A percentile compares a stretch with the other conserved stretches of the same genome.
These are phyloP conservation scores for Leptura quadrifasciata DNA, from an alignment of 2,888 invertebrate species.

Conservation along the genomic window DNA sequence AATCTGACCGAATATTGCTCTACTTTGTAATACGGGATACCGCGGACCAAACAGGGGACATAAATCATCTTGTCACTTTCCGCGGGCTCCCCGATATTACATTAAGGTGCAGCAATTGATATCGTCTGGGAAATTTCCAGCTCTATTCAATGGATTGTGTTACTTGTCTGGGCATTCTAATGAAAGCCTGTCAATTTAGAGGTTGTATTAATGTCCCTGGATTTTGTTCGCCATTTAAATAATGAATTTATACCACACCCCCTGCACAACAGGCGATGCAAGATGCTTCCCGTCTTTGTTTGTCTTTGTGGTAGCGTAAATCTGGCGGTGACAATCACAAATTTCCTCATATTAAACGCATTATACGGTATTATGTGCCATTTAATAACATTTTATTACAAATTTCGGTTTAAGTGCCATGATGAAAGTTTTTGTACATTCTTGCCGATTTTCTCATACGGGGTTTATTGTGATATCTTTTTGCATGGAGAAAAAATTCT, in stretches of 20 bases:
- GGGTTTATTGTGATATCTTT: too few species aligned
- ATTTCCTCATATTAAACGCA: slow-evolving; percentile 33
- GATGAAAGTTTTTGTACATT: too few species aligned
- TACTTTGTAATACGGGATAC: slow-evolving; percentile 59
- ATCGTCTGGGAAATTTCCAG: slow-evolving; percentile 55
- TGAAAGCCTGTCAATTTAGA: slow-evolving; percentile 39
- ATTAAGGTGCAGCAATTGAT: slow-evolving; percentile 63
- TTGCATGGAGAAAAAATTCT: too few species aligned
- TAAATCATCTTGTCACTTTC: slow-evolving; percentile 65
- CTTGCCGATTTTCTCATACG: too few species aligned
- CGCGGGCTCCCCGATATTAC: slow-evolving; percentile 60
- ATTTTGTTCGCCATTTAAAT: slow-evolving; percentile 40
- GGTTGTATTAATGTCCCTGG: slow-evolving; percentile 39
- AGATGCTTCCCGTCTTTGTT: slow-evolving; percentile 30
- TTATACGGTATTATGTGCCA: slow-evolving; percentile 28
- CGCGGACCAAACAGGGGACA: slow-evolving; percentile 59
- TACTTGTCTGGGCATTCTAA: slow-evolving; percentile 41
- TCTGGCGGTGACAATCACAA: slow-evolving; percentile 32
- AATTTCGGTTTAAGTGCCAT: background rate
- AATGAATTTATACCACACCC: slow-evolving; percentile 39
- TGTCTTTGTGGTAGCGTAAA: slow-evolving; percentile 18
- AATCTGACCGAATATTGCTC: slow-evolving; percentile 58
- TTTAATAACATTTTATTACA: slow-evolving; percentile 28
- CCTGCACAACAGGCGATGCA: slow-evolving; percentile 14
- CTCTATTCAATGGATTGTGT: slow-evolving; percentile 38